Evolutionary conservation across 2,113 vertebrate species (phyloP), one percentile per base, ranked within the genome.

Genomic region (Glaucidium brasilianum): DNA sequence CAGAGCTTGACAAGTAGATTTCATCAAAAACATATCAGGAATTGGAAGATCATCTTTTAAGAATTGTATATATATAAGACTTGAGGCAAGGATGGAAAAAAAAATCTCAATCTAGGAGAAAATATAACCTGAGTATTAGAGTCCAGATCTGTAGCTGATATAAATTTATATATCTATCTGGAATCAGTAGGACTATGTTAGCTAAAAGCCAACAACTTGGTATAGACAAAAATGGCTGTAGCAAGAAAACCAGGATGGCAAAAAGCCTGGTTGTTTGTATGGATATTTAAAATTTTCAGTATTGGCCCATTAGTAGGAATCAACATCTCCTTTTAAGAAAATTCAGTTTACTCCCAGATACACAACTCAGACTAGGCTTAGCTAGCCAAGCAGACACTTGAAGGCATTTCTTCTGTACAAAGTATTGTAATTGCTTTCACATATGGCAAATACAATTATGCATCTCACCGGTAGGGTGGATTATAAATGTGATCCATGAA

Each of bases 401-500:
- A 76, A 62, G 45, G 13, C 30, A 22, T 94, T 67, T 91, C 25
- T 89, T 73, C 41, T 45, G 2, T 45, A 41, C 27, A 5, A 75
- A 50, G 34, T 41, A 34, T 41, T 62, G 29, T 58, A 50, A 94
- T 66, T 89, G 76, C 69, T 97, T 96, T 94, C 58, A 68, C 89
- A 94, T 87, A 73, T 85, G 76, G 80, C 79, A 94, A 80, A 91
- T 52, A 81, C 39, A 86, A 86, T 89, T 94, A 86, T n/a, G 76
- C n/a, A 91, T 94, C 84, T 94, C 81, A 76, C 63, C 1, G 0
- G 62, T 52, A 68, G 69, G 56, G 62, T 72, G 62, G 95, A 91
- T 95, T 97, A 92, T 85, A 95, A 94, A 92, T 22, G n/a, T 34
- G 45, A 55, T 63, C 86, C 76, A 55, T 60, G 92, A 96, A 92